Base-by-base conservation (phyloP, 2,888 invertebrate genomes). In the Cephus nigrinus region DNA sequence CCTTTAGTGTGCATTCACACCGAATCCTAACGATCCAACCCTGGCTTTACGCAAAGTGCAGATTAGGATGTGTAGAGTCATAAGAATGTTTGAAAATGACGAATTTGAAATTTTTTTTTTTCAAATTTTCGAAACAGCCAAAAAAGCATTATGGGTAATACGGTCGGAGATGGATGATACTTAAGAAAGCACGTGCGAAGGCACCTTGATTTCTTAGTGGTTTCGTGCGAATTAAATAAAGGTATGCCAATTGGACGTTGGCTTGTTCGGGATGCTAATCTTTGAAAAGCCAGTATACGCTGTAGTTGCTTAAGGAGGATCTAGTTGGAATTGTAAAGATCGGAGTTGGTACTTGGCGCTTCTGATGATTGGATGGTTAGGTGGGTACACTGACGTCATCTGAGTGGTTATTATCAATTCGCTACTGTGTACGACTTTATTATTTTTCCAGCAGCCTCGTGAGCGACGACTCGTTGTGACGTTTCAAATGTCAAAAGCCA, bases 1-100 rank as follows among this genome's bases (percentile, higher is more conserved):
- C 68, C 81, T 79, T 84, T 83, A 83, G 81, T 82, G 78, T 80
- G 78, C 74, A 75, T 79, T 84, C 83, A 82, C 82, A 83, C 79
- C 74, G 75, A 23, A 32, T 71, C 11, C 3, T 3, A 11, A 30
- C 4, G 2, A 33, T 23, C 9, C 55, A 23, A 0, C 55, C 23
- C 23, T 23, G 23, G 9, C 40, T 80, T 55, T 73, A 55, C 9
- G 55, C 23, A 23, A 15, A 55, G 23, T 23, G 2, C 9, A 55
- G 23, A 23, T 5, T 5, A 55, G 1, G 9, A 55, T 9, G 9
- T 23, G 23, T 15, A 15, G 23, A 23, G 23, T 40, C 40, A 23
- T 23, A 5, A 55, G 9, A 23, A 23, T 55, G 23, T 23, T 9
- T 55, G 23, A 9, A 23, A 55, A 23, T 9, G 9, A 55, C 23